phyloP scores from a whole-genome alignment of 2,113 vertebrate species.

The Eurystomus gularis region DNA sequence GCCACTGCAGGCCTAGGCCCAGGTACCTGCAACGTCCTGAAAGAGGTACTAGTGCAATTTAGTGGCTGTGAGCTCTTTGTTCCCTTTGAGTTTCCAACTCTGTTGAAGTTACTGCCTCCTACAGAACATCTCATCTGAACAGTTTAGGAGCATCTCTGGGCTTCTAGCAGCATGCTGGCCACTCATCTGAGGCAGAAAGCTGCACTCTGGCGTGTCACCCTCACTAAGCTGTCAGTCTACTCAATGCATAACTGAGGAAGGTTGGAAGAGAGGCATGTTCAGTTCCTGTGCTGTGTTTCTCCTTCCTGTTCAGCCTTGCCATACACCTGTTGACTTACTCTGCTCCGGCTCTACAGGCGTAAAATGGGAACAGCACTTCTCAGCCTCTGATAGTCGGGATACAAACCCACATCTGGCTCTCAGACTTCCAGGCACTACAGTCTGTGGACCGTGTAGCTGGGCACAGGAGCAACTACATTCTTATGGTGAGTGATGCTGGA shows the following conservation, averaged over 20 bases:
- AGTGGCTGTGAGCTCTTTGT: neutral
- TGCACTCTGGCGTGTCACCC: neutral
- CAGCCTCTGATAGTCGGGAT: neutral
- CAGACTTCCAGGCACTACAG: neutral
- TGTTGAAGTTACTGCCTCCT: neutral
- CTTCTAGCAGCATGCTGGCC: neutral
- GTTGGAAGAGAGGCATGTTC: neutral
- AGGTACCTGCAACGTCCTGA: neutral
- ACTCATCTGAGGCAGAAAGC: neutral
- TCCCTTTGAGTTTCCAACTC: neutral
- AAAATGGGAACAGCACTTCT: neutral
- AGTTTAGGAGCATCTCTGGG: neutral
- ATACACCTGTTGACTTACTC: neutral
- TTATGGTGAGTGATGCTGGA: neutral
- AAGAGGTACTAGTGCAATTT: neutral
- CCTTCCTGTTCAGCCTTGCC: neutral
- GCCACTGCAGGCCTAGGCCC: neutral
- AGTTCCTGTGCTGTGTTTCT: neutral
- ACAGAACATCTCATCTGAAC: neutral
- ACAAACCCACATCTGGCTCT: neutral
- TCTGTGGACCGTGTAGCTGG: neutral
- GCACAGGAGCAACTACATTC: neutral
- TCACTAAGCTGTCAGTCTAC: neutral
- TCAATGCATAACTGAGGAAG: neutral
- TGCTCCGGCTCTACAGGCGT: neutral